Percentiles rank a stretch among this genome's conserved stretches.
These are phyloP conservation scores for Tapirus indicus DNA, from an alignment of 2,797 vertebrate species.

Conservation along the genomic window DNA sequence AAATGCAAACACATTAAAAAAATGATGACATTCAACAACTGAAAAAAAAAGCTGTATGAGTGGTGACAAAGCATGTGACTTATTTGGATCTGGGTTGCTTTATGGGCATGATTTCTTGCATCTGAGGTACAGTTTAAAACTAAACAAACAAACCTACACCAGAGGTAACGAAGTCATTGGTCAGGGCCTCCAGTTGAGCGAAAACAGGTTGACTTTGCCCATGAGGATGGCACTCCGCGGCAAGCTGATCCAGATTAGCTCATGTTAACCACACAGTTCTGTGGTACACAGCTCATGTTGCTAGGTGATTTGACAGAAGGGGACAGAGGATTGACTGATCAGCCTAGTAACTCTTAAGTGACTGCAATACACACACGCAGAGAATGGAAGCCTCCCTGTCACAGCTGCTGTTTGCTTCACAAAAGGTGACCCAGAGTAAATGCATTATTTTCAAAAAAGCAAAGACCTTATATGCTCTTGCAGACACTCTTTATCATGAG, in stretches of 20 bases:
- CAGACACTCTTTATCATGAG: conserved; percentile 67
- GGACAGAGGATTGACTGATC: conserved; percentile 79
- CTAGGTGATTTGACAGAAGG: conserved; percentile 76
- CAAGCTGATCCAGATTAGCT: conserved; percentile 65
- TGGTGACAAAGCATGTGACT: not conserved
- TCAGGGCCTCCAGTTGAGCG: not conserved
- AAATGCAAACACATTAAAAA: not conserved
- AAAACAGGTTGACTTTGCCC: conserved; percentile 54
- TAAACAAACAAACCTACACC: conserved; percentile 29
- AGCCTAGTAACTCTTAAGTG: conserved; percentile 68
- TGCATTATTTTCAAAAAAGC: conserved; percentile 55
- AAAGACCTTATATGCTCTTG: conserved; percentile 39
- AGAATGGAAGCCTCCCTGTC: conserved; percentile 69
- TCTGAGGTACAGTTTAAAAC: conserved; percentile 48
- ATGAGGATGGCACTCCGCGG: not conserved
- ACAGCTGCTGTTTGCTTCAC: conserved; percentile 64
- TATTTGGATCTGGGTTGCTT: not conserved
- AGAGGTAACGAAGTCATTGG: conserved; percentile 34
- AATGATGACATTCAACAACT: conserved; percentile 7
- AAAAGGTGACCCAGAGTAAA: conserved; percentile 58
- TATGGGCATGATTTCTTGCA: conserved; percentile 37
- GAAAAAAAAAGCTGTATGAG: not conserved
- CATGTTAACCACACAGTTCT: not conserved
- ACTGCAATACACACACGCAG: conserved; percentile 47
- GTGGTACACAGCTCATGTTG: conserved; percentile 54